Base-by-base conservation (phyloP, 92 coral and sea anemone species). In the Parazoanthus swiftii region DNA sequence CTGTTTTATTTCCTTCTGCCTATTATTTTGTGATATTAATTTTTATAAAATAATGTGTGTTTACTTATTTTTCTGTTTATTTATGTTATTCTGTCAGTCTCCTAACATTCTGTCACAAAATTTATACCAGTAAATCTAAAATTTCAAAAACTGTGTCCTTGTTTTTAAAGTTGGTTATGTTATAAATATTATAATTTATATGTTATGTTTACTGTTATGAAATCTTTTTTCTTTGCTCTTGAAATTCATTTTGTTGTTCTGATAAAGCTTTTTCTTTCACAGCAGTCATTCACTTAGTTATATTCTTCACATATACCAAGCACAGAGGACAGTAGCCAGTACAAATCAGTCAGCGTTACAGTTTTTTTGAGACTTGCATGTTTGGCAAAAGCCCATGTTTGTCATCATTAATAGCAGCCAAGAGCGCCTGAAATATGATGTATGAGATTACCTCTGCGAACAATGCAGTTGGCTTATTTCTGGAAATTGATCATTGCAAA, bases 381-480 rank as follows among this genome's bases (percentile, higher is more conserved):
- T 70, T 71, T 84, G 87, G 87, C 87, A 71, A 68, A 84, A 84
- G 87, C 87, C 87, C 87, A 84, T 68, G 87, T 71, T 84, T 84
- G 77, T 84, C 87, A 26, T 51, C 78, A 16, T 44, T 84, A 35
- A 26, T 66, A 84, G 48, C 39, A 78, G 67, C 29, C 43, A 18
- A 4, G 66, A 84, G 58, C 29, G 67, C 74, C 50, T 84, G 76
- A 82, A n/a, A 37, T 66, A 63, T 0, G 26, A 84, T 63, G 66
- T 39, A 66, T 43, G n/a, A 4, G 79, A 88, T 65, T 36, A 87
- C 94, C 92, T 86, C 94, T 92, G 87, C 77, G 87, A 44, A 84
- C 87, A 84, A 84, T 84, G 87, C 77, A 84, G 87, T 48, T 84
- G 87, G 87, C 72, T 35, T 68, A 82, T 38, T 66, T 81, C 51